Evolutionary conservation across 2,888 invertebrate species (phyloP).

Genomic region (Xestoiulus laeticollis): DNA sequence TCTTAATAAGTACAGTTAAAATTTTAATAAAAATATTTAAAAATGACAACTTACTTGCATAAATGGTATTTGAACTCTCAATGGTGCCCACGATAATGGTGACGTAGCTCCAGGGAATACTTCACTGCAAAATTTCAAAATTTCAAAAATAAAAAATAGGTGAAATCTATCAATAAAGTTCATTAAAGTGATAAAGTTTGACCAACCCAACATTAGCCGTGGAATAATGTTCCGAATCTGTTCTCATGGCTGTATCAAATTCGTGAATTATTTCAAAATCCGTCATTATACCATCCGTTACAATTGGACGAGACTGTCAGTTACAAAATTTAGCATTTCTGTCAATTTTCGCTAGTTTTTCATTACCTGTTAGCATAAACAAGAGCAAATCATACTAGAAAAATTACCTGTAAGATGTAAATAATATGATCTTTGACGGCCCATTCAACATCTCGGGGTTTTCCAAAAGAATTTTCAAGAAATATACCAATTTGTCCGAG

Average conservation of each 20-base stretch:
- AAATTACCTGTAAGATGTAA: conserved; percentile 59
- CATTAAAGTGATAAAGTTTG: neutral
- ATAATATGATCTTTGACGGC: conserved; percentile 69
- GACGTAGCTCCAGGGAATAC: conserved; percentile 32
- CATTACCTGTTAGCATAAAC: neutral
- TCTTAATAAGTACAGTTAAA: neutral
- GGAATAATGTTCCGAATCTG: neutral
- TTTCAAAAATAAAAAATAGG: neutral
- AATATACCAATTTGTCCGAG: conserved; percentile 70
- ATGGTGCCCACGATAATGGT: neutral
- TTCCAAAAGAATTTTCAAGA: conserved; percentile 75
- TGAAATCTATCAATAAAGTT: neutral
- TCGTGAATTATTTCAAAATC: conserved; percentile 49
- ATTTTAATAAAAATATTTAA: neutral
- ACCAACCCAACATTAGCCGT: conserved; percentile 44
- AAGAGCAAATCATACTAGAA: neutral
- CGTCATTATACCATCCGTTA: neutral
- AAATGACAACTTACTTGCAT: conserved; percentile 12
- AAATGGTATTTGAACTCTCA: neutral
- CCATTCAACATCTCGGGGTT: conserved; percentile 83
- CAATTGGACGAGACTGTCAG: conserved; percentile 10
- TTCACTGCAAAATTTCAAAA: neutral
- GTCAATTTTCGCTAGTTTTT: neutral
- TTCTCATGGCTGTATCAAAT: conserved; percentile 17
- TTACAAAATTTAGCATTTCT: neutral